These are phyloP conservation scores for Vesta saturnalis DNA, from an alignment of 2,888 invertebrate genomes.

Conservation along the genomic window DNA sequence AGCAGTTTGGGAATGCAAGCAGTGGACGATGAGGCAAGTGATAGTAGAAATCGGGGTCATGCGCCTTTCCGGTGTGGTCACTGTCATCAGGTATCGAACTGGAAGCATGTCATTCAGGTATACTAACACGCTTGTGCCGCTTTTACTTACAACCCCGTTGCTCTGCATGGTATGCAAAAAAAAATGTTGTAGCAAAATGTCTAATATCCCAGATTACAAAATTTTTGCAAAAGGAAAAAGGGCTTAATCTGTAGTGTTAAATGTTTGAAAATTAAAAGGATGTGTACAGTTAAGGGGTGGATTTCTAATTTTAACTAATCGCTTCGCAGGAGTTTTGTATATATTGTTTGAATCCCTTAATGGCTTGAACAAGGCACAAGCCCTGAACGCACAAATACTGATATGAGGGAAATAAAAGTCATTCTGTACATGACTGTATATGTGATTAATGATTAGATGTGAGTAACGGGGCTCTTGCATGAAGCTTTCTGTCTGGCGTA, in stretches of 20 bases:
- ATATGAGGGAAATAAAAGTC: background rate
- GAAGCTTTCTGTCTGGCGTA: constrained; percentile 29
- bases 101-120: constrained; percentile 89
- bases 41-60: constrained; percentile 64
- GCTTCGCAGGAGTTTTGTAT: no score
- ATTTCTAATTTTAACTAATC: no score
- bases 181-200: no score
- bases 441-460: constrained; percentile 11
- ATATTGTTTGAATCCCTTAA: no score
- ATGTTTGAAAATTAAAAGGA: no score
- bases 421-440: background rate
- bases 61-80: constrained; percentile 78
- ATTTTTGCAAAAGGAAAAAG: no score
- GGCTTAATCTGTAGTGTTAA: no score
- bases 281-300: no score
- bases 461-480: constrained; percentile 38
- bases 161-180: constrained; percentile 29
- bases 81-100: constrained; percentile 84
- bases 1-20: constrained; percentile 55
- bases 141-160: constrained; percentile 53
- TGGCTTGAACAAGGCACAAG: no score
- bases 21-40: constrained; percentile 67
- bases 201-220: no score
- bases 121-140: constrained; percentile 61
- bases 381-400: no score